phyloP scores from a whole-genome alignment of 2,888 invertebrate genomes.

The Galerucella calmariensis region DNA sequence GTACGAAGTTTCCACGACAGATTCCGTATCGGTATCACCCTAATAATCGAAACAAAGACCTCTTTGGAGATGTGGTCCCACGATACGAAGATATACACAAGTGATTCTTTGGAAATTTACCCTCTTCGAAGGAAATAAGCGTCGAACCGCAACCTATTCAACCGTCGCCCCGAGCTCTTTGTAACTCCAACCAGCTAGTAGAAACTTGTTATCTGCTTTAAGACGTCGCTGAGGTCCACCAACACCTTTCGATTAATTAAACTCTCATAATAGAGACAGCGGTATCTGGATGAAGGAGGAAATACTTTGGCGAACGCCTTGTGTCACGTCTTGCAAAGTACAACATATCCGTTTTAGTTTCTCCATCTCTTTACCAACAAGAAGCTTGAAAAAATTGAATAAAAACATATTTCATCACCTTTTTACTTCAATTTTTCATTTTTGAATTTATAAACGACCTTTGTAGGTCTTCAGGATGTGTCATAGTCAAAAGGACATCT shows the following conservation, averaged over 20 bases:
- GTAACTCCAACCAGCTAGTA: slow-evolving; percentile 51
- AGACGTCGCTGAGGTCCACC: slow-evolving; percentile 53
- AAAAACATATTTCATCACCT: no score
- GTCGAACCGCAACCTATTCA: slow-evolving; percentile 55
- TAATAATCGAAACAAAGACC: slow-evolving; percentile 45
- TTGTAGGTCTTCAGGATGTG: no score
- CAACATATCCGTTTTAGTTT: neutral
- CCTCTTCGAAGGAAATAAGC: slow-evolving; percentile 44
- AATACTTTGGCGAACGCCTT: slow-evolving; percentile 3
- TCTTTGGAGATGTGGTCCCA: slow-evolving; percentile 38
- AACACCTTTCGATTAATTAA: slow-evolving; percentile 56
- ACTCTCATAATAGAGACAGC: slow-evolving; percentile 41
- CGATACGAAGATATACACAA: slow-evolving; percentile 49
- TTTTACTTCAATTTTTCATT: no score
- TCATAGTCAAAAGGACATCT: no score
- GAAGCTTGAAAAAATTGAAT: no score
- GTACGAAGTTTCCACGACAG: neutral
- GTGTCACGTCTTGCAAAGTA: neutral
- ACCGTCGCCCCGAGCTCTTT: slow-evolving; percentile 48
- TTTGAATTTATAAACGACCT: no score
- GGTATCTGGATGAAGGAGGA: slow-evolving; percentile 8
- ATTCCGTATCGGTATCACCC: slow-evolving; percentile 29
- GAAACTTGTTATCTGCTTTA: slow-evolving; percentile 54
- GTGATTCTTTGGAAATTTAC: slow-evolving; percentile 45
- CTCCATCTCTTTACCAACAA: neutral